These are phyloP conservation scores for Limnephilus marmoratus DNA, from an alignment of 2,888 invertebrate genomes.

Conservation along the genomic window DNA sequence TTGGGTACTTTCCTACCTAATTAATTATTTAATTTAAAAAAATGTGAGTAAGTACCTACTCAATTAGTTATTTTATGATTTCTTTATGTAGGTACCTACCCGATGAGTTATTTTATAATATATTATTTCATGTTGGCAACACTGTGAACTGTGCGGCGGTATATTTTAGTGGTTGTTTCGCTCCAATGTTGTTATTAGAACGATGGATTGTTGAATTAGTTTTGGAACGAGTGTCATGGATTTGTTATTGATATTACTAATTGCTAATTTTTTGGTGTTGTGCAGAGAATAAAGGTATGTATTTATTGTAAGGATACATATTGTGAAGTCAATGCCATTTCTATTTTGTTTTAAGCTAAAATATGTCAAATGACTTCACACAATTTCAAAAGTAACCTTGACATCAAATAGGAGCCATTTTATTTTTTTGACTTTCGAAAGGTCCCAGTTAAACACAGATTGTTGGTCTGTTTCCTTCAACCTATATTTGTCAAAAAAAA, in stretches of 20 bases:
- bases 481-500: too few relatives aligned
- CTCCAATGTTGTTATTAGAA: slow-evolving; percentile 39
- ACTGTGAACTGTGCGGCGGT: neutral
- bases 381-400: too few relatives aligned
- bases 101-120: neutral
- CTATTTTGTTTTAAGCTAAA: neutral
- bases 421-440: too few relatives aligned
- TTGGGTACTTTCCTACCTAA: too few relatives aligned
- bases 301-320: neutral
- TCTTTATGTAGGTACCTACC: neutral
- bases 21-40: too few relatives aligned
- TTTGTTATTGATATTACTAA: neutral
- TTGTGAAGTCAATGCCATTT: neutral
- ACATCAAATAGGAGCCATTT: too few relatives aligned
- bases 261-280: neutral
- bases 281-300: neutral
- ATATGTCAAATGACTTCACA: too few relatives aligned
- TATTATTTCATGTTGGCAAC: neutral
- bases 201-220: slow-evolving; percentile 8
- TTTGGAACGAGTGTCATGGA: slow-evolving; percentile 6
- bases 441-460: too few relatives aligned
- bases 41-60: too few relatives aligned
- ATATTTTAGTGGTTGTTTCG: slow-evolving; percentile 37
- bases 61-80: too few relatives aligned
- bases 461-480: too few relatives aligned